Base-by-base conservation (phyloP, 2,888 invertebrate species). In the Heliconius hortense region DNA sequence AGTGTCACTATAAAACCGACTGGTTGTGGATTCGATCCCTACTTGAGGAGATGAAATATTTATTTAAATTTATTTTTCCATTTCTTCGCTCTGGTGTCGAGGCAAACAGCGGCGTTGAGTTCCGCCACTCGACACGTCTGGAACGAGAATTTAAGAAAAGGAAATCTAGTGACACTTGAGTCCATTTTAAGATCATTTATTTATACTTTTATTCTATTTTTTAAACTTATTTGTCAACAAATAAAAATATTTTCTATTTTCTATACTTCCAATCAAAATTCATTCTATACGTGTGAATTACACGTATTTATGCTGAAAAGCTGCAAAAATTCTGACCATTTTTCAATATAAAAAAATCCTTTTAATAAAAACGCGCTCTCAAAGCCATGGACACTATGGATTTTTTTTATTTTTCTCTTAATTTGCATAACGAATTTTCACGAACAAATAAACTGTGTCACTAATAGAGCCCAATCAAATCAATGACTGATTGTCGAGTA, bases 391-490 rank as follows among this genome's bases (percentile, higher is more conserved):
- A 72, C 63, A 72, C 62, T 63, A 64, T 63, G 24, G 53, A 31
- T 64, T 72, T 72, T 28, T 35, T 72, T 63, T 72, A 53, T 75
- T 72, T 66, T 73, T 62, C 77, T 59, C 72, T 76, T 74, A 71
- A 76, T 77, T 73, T 68, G 28, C 70, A 66, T 70, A 68, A 68
- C 76, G 77, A 77, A 74, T 76, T 76, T 76, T 76, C 72, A 84
- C 83, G 85, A 85, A 84, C 82, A 81, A 84, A 87, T 87, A 80
- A 78, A 80, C 79, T 75, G 79, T 77, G 74, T 79, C 80, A 78
- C 80, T 80, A 80, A 80, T 79, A 76, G 80, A 78, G 78, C 74
- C 63, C 79, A 80, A 79, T 80, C 79, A 77, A 80, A 80, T 80
- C 77, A 80, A 76, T 78, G 80, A 72, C 79, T 80, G 80, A 80